phyloP scores from a whole-genome alignment of 1,140 invertebrate genomes.

The Whitmania pigra region DNA sequence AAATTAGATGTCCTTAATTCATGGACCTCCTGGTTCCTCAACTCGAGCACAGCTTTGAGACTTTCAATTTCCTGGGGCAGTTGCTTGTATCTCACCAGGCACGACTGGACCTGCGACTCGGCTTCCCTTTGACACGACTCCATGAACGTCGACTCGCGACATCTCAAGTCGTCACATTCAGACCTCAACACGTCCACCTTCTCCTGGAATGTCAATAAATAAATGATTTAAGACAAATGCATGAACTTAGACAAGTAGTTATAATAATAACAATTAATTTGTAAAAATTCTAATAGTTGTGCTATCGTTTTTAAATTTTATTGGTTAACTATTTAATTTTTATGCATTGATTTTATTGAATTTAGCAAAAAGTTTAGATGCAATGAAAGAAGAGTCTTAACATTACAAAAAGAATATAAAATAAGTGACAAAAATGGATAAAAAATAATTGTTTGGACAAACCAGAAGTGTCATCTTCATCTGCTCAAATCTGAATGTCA shows the following conservation, averaged over 20 bases:
- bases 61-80: conserved; percentile 40
- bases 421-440: too few relatives aligned
- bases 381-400: too few relatives aligned
- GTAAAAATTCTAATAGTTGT: too few relatives aligned
- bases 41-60: conserved; percentile 37
- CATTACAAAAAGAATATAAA: too few relatives aligned
- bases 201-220: conserved; percentile 29
- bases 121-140: conserved; percentile 37
- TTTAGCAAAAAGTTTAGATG: too few relatives aligned
- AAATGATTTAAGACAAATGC: not conserved
- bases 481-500: conserved; percentile 3
- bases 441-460: too few relatives aligned
- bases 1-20: conserved; percentile 34
- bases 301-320: too few relatives aligned
- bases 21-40: conserved; percentile 38
- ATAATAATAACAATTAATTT: too few relatives aligned
- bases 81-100: conserved; percentile 34
- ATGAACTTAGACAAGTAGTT: too few relatives aligned
- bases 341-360: too few relatives aligned
- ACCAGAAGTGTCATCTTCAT: conserved; percentile 4
- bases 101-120: conserved; percentile 40
- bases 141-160: conserved; percentile 32
- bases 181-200: conserved; percentile 36
- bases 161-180: conserved; percentile 37
- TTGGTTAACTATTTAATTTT: too few relatives aligned